Evolutionary conservation across 2,797 vertebrate species (phyloP).

Genomic region (Acanthis flammea): DNA sequence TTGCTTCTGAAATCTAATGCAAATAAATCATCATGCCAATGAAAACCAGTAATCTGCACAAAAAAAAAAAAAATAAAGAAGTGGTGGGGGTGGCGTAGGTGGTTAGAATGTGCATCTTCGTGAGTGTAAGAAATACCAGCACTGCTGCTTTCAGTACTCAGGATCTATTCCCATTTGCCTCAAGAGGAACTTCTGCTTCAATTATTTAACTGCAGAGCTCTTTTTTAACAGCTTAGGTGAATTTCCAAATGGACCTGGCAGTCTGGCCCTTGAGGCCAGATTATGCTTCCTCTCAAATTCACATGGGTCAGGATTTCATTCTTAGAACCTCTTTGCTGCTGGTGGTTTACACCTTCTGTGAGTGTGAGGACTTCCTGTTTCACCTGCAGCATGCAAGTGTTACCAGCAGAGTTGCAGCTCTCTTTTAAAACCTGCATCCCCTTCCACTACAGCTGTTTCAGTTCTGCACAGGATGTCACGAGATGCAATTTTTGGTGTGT

Average conservation of each 20-base stretch:
- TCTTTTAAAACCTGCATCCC: neutral
- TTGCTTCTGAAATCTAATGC: neutral
- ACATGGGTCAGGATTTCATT: neutral
- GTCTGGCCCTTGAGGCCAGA: neutral
- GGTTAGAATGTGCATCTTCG: neutral
- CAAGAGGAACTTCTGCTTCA: neutral
- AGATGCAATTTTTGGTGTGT: neutral
- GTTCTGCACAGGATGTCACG: neutral
- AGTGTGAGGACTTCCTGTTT: neutral
- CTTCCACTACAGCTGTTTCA: neutral
- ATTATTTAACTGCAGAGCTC: neutral
- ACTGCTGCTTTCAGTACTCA: neutral
- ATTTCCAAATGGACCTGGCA: neutral
- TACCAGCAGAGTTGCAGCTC: neutral
- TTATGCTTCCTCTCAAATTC: neutral
- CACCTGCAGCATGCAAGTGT: neutral
- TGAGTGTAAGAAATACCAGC: neutral
- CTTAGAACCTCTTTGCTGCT: neutral
- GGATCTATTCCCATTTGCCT: neutral
- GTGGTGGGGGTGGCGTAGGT: accelerated
- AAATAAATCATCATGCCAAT: neutral
- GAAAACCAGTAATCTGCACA: neutral
- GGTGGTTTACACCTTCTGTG: neutral
- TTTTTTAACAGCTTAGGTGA: neutral
- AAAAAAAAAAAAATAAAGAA: neutral